These are phyloP conservation scores for Euplexia lucipara DNA, from an alignment of 2,888 invertebrate genomes.

Conservation along the genomic window DNA sequence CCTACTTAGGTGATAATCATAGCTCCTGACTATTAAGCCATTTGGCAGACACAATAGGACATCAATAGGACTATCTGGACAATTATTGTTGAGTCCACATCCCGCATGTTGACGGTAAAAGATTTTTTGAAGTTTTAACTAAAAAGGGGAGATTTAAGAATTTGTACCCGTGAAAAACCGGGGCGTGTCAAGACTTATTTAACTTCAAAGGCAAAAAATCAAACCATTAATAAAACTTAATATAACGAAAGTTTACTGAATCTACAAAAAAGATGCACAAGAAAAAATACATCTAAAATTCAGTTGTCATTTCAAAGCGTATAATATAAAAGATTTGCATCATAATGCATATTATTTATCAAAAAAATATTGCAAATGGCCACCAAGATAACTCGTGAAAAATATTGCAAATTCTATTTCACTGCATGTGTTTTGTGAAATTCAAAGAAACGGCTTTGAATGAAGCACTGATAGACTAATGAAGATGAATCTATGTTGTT, in stretches of 20 bases:
- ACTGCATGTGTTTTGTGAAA: conserved; percentile 14
- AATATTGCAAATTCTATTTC: conserved; percentile 21
- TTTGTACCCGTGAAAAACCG: too few relatives aligned
- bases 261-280: conserved; percentile 2
- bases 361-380: conserved; percentile 23
- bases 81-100: background rate
- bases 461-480: conserved; percentile 30
- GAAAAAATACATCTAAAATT: background rate
- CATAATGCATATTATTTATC: conserved; percentile 10
- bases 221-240: conserved; percentile 8
- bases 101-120: too few relatives aligned
- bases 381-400: conserved; percentile 22
- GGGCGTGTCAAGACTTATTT: too few relatives aligned
- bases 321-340: conserved; percentile 15
- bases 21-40: too few relatives aligned
- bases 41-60: too few relatives aligned
- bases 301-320: conserved; percentile 3
- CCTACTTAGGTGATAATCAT: too few relatives aligned
- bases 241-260: background rate
- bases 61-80: too few relatives aligned
- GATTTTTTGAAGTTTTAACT: too few relatives aligned
- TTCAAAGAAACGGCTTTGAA: conserved; percentile 37
- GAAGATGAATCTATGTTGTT: conserved; percentile 38
- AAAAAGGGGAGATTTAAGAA: too few relatives aligned
- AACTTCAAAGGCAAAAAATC: background rate